Base-by-base conservation (phyloP, 2,797 vertebrate species). In the Sebastiscus albofasciatus region DNA sequence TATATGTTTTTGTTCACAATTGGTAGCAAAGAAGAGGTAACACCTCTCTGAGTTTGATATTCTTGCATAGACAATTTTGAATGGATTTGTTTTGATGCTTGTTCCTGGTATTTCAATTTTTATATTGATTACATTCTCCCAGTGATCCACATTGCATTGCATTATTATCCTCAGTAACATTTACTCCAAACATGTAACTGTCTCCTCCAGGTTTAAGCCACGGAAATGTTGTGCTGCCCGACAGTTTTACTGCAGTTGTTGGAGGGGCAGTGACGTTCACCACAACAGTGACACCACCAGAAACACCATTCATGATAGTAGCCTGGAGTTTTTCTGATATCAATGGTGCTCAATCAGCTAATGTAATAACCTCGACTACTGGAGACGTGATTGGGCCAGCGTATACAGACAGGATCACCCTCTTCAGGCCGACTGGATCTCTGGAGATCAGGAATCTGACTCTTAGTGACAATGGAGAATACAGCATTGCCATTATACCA, bases 381-480 rank as follows among this genome's bases (percentile, higher is more conserved):
- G 0, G 0, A 20, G 3, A 67, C 1, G 0, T 0, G 0, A 80
- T 18, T 14, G 3, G 0, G 1, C 29, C 73, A 12, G 65, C 4
- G 0, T 95, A 94, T 70, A 2, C 3, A 66, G 67, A 6, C 80
- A 91, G 93, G 82, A 56, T 91, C 76, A 89, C 60, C 20, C 5
- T 92, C 20, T 61, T 84, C 64, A 65, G 0, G 31, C 27, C 27
- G 46, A 88, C 82, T 55, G 93, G 61, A 62, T 92, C 90, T 80
- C 77, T 94, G 84, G 80, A 89, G 89, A 87, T 94, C 72, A 88
- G 75, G 52, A 60, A 77, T 58, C 42, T 92, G 68, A 60, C 56
- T 10, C 7, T 80, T 9, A 54, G 2, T 4, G 91, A 93, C 78
- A 16, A 0, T 27, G 92, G 93, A 64, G 5, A 60, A 20, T 92